phyloP scores from a whole-genome alignment of 2,113 vertebrate species.

The Tragulus kanchil region DNA sequence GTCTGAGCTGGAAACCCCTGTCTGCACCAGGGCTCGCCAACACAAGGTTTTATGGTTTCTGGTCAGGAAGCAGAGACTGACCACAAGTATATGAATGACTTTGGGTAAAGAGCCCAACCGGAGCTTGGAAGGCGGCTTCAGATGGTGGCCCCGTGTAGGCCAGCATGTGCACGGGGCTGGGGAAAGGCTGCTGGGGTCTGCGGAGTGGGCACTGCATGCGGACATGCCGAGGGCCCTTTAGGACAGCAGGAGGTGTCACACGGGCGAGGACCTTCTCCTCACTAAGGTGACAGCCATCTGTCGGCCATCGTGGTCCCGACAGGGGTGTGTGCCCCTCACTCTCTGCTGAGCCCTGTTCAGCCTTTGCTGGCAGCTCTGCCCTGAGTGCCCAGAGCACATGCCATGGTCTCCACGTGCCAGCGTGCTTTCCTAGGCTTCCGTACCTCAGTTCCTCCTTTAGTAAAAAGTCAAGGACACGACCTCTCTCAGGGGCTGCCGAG shows the following conservation, averaged over 20 bases:
- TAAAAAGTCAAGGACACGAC: fast-evolving
- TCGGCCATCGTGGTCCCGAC: fast-evolving
- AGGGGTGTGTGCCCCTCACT: fast-evolving
- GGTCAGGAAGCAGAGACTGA: fast-evolving
- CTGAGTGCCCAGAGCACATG: neutral
- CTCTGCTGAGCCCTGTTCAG: fast-evolving
- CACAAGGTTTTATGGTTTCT: fast-evolving
- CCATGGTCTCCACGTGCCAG: neutral
- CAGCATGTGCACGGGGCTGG: fast-evolving
- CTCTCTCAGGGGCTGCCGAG: too few species aligned
- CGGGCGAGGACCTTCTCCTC: fast-evolving
- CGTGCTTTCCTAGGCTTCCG: neutral
- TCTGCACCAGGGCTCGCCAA: fast-evolving
- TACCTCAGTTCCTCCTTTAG: neutral
- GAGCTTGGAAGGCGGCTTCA: neutral
- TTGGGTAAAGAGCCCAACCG: fast-evolving
- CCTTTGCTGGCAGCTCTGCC: too few species aligned
- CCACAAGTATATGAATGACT: fast-evolving
- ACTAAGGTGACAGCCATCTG: fast-evolving
- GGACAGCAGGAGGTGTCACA: fast-evolving
- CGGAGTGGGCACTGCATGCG: too few species aligned
- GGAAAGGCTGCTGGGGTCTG: fast-evolving
- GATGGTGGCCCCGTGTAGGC: fast-evolving
- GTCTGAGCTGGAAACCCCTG: fast-evolving
- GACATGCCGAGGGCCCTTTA: too few species aligned